Conservation (phyloP, 2,797 vertebrate species). For the Parauchenoglanis ngamensis region DNA sequence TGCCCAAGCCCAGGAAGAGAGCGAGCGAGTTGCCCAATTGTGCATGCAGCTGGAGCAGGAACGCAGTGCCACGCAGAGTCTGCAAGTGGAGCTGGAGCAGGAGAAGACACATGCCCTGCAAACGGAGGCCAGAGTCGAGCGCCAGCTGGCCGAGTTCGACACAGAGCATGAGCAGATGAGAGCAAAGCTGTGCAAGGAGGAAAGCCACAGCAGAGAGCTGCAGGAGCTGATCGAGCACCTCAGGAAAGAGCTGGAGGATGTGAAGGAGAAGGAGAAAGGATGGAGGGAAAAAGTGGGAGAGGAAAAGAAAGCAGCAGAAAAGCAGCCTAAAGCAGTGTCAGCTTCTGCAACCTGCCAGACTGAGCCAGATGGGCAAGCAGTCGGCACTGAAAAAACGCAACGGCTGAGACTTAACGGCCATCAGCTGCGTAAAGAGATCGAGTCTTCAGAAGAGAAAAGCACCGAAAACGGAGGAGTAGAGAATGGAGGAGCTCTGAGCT, state of each 20-base stretch:
- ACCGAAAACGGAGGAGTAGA: constrained; percentile 74
- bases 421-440: constrained; percentile 65
- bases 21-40: constrained; percentile 82
- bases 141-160: constrained; percentile 86
- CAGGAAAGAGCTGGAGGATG: constrained; percentile 70
- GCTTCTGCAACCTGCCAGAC: constrained; percentile 81
- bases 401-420: constrained; percentile 73
- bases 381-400: constrained; percentile 56
- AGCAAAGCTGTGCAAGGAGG: constrained; percentile 83
- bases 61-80: constrained; percentile 74
- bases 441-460: constrained; percentile 62
- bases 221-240: constrained; percentile 82
- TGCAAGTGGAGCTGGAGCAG: constrained; percentile 79
- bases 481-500: constrained; percentile 75
- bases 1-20: constrained; percentile 87
- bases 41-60: constrained; percentile 82
- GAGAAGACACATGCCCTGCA: constrained; percentile 79
- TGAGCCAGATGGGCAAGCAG: constrained; percentile 70
- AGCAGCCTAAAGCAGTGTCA: constrained; percentile 51
- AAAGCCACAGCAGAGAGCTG: constrained; percentile 82
- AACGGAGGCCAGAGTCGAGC: constrained; percentile 85
- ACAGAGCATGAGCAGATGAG: constrained; percentile 85
- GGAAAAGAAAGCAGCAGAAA: constrained; percentile 49
- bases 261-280: constrained; percentile 57
- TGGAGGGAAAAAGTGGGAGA: constrained; percentile 42